These are phyloP conservation scores for Pyrocephalus nanus DNA, from an alignment of 2,797 vertebrate species.

Conservation along the genomic window DNA sequence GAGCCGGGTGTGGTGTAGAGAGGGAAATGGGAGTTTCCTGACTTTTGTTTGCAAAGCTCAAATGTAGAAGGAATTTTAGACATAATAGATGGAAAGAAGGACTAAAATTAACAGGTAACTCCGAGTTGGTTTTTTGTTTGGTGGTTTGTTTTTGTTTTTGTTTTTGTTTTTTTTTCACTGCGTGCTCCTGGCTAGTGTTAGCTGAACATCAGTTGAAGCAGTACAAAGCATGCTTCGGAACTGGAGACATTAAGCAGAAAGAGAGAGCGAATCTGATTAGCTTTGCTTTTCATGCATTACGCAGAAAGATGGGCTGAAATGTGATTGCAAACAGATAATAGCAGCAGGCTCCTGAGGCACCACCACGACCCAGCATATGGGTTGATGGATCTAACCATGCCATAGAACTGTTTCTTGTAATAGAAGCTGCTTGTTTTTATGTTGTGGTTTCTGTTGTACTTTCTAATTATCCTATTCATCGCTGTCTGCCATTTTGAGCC, in stretches of 20 bases:
- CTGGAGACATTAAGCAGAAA: constrained; percentile 54
- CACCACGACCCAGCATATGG: neutral
- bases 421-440: constrained; percentile 39
- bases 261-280: constrained; percentile 60
- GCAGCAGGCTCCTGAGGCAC: constrained; percentile 47
- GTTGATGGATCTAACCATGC: constrained; percentile 45
- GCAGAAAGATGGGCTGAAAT: constrained; percentile 46
- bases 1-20: neutral
- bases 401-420: constrained; percentile 34
- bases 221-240: constrained; percentile 42
- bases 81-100: constrained; percentile 12
- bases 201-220: constrained; percentile 34
- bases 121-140: neutral
- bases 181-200: constrained; percentile 8
- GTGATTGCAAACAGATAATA: constrained; percentile 62
- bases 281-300: constrained; percentile 60
- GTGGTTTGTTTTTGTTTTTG: neutral
- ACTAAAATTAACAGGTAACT: constrained; percentile 28
- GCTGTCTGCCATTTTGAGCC: constrained; percentile 65
- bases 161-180: neutral
- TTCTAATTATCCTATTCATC: constrained; percentile 39
- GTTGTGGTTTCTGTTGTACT: constrained; percentile 37
- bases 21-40: constrained; percentile 18
- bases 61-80: constrained; percentile 13
- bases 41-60: constrained; percentile 19